Evolutionary conservation across 2,888 invertebrate species (phyloP), one percentile per base, ranked within the genome.

Genomic region (Cylindroiulus punctatus): DNA sequence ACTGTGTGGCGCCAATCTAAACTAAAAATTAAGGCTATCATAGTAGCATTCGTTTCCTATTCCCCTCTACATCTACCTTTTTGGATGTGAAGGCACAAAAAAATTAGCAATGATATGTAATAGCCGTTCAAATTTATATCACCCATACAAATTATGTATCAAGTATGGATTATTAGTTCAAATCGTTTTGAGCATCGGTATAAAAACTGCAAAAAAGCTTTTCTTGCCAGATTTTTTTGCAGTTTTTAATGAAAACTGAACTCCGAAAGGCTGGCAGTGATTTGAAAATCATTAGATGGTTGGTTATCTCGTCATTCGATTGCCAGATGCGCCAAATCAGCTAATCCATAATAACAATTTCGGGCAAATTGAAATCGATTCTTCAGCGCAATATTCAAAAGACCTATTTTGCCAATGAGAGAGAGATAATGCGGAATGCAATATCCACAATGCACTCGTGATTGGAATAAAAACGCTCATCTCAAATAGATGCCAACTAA

Each of bases 281-380:
- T 76, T 76, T 30, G 76, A 76, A 65, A 76, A 76, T 30, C 76
- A 76, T 76, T 76, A 30, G 14, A 76, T 30, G 76, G 26, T 10
- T 76, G 30, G 10, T 76, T 76, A 76, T 76, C 76, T 76, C 76
- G 8, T 30, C 30, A 76, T 76, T 14, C 30, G 26, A 76, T 76
- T 76, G 76, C 76, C 76, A 76, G 76, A 76, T 76, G 76, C 76
- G 76, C 76, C 22, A 76, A 76, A 76, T 76, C 76, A 76, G 76
- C 17, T 76, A 30, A 76, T 30, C 30, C 22, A 19, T 76, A 76
- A 76, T 76, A 76, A 30, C 76, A 76, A 76, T 30, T n/a, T 76
- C 76, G 30, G 10, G 14, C 76, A 76, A 76, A 76, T 30, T 76
- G 76, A 30, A 76, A 76, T 76, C 76, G 76, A 76, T 76, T 76